A percentile compares a stretch with the other conserved stretches of the same genome.
Evolutionary conservation across 2,797 vertebrate genomes (phyloP).

Genomic region (Onychomys arenicola): DNA sequence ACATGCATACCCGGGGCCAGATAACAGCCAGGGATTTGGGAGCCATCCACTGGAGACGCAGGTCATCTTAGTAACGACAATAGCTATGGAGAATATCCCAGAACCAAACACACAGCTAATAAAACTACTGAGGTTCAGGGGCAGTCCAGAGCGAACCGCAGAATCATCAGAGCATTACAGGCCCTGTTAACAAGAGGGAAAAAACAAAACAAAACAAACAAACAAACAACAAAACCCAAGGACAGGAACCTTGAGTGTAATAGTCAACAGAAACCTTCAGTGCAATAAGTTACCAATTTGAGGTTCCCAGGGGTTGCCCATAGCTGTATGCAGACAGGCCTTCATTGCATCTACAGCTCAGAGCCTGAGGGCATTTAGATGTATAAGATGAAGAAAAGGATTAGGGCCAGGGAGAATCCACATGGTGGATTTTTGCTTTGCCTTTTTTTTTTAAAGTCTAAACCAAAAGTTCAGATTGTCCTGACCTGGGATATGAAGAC

Average conservation of each 20-base stretch:
- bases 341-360: slow-evolving; percentile 7
- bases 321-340: slow-evolving; percentile 21
- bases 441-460: neutral
- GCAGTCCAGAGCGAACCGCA: slow-evolving; percentile 73
- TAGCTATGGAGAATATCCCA: slow-evolving; percentile 72
- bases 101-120: slow-evolving; percentile 82
- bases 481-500: neutral
- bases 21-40: slow-evolving; percentile 82
- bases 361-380: slow-evolving; percentile 33
- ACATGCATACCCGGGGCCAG: slow-evolving; percentile 71
- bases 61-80: slow-evolving; percentile 76
- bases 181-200: slow-evolving; percentile 54
- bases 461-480: neutral
- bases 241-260: slow-evolving; percentile 51
- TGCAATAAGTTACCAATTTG: slow-evolving; percentile 45
- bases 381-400: neutral
- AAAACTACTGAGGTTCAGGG: slow-evolving; percentile 78
- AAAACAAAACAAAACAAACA: neutral
- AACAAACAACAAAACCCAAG: too few relatives aligned
- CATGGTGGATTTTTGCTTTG: neutral
- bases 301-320: neutral
- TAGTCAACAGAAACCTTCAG: slow-evolving; percentile 53
- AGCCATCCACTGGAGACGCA: slow-evolving; percentile 79
- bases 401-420: neutral
- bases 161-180: slow-evolving; percentile 69